Evolutionary conservation across 1,140 invertebrate species (phyloP), one percentile per base, ranked within the genome.

Genomic region (Macrobrachium rosenbergii): DNA sequence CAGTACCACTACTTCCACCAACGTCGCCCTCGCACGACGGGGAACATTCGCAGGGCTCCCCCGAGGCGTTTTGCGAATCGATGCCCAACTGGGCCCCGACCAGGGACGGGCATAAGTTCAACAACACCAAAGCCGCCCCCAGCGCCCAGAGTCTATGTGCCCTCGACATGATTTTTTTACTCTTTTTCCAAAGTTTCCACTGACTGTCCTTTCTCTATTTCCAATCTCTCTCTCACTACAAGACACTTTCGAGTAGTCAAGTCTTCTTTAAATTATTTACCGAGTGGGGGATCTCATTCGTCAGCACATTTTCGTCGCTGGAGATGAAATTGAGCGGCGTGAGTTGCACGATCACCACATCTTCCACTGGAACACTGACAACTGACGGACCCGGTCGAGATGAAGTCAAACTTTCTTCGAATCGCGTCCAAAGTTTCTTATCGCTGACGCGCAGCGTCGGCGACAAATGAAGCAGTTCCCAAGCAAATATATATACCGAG

Each of bases 1-100:
- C 67, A 23, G 78, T 69, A 37, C 21, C 76, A 19, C 73, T 45
- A 76, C 67, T 64, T 45, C 43, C 72, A 37, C 28, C 28, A 3
- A 37, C 52, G 52, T 52, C 52, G 58, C 69, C 78, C 67, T 87
- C 85, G 72, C 85, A 87, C 69, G 77, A 67, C 52, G 85, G 85
- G 52, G 85, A 82, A 76, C 85, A 87, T 37, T 87, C 67, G 72
- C 85, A 87, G 37, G 21, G 62, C 19, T 69, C 83, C 52, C 14
- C 59, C 58, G 77, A 28, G 37, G 78, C 58, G 60, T 81, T 80
- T 11, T 86, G 62, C 17, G 64, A 23, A 21, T 17, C 21, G 17
- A 23, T 58, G 78, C 64, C 78, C 21, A 87, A 79, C 78, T 87
- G 85, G 75, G 85, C 85, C 85, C 67, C 64, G n/a, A 63, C 69